phyloP scores from a whole-genome alignment of 2,888 invertebrate species.

The Formica aserva region DNA sequence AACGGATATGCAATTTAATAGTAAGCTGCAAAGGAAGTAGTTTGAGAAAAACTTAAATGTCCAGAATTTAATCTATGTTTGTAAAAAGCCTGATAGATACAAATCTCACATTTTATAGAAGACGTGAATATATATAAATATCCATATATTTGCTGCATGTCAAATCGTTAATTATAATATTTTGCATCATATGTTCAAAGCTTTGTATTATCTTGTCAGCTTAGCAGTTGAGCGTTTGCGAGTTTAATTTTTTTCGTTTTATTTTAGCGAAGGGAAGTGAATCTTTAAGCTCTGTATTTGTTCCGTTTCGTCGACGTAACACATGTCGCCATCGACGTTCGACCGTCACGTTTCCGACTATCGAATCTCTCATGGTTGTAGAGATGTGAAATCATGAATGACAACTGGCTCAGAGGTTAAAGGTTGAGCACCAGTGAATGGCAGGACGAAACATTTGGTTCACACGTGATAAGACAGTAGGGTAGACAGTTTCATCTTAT shows the following conservation, averaged over 20 bases:
- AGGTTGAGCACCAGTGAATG: conserved; percentile 29
- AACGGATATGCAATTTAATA: conserved; percentile 28
- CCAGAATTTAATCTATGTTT: not conserved
- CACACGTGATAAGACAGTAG: conserved; percentile 62
- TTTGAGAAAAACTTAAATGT: not conserved
- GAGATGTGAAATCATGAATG: conserved; percentile 22
- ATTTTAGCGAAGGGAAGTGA: conserved; percentile 4
- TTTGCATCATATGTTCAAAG: not conserved
- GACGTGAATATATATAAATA: not conserved
- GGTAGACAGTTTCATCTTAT: not conserved
- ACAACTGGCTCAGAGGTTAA: conserved; percentile 35
- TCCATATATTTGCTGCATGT: not conserved
- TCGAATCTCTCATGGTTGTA: conserved; percentile 9
- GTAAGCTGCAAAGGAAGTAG: not conserved
- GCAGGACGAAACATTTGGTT: conserved; percentile 68
- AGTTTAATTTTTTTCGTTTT: not conserved
- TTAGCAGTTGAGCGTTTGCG: not conserved
- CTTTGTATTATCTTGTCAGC: not conserved
- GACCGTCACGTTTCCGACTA: not conserved
- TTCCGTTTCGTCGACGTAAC: not conserved
- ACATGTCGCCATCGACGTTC: conserved; percentile 3
- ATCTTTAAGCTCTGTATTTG: not conserved
- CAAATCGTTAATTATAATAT: not conserved
- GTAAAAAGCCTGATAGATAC: not conserved
- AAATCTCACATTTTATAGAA: not conserved